Evolutionary conservation across 35 echinoderm and acorn worm species (phyloP).

Genomic region (Heliocidaris tuberculata): DNA sequence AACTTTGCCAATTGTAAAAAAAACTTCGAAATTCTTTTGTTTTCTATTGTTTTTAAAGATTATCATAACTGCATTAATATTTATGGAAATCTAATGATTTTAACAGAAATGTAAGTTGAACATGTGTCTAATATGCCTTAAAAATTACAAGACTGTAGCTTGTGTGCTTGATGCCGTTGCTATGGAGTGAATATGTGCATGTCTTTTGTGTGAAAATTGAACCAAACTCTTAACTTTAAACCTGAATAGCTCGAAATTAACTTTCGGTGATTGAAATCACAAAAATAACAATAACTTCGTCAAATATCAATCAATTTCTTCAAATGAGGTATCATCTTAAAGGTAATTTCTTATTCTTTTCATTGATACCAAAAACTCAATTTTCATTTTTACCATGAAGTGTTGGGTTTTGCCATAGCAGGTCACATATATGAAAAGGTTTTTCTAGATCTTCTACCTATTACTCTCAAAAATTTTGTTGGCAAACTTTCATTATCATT

Average conservation of each 20-base stretch:
- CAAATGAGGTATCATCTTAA: too few species aligned
- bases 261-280: too few species aligned
- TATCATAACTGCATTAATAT: background rate
- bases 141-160: conserved; percentile 3
- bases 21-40: conserved; percentile 7
- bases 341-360: too few species aligned
- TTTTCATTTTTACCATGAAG: too few species aligned
- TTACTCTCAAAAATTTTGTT: too few species aligned
- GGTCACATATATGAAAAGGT: too few species aligned
- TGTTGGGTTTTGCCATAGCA: too few species aligned
- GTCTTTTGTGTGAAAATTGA: conserved; percentile 22
- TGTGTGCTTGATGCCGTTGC: background rate
- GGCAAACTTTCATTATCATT: too few species aligned
- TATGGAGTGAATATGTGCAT: conserved; percentile 16
- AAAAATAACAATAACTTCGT: conserved; percentile 1
- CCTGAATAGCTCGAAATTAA: too few species aligned
- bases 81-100: background rate
- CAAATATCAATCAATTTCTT: background rate
- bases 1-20: background rate
- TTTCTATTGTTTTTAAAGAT: conserved; percentile 24
- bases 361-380: too few species aligned
- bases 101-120: background rate
- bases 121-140: background rate
- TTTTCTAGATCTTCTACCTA: too few species aligned
- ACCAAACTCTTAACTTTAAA: too few species aligned